Conservation (phyloP, 1,140 invertebrate species). For the Drosophila baimaii region DNA sequence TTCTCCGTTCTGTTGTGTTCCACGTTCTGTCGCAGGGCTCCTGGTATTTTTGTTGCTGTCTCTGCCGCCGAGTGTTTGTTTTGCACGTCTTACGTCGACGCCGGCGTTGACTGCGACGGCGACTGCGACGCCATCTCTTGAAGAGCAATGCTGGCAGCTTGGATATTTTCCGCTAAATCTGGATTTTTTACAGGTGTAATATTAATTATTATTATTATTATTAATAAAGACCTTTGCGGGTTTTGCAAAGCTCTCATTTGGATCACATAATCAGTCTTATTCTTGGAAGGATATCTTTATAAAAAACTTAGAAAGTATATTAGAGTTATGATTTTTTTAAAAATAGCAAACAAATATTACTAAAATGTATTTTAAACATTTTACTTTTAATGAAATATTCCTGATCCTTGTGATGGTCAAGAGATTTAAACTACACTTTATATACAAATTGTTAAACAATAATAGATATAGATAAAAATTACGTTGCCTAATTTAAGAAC, state of each 20-base stretch:
- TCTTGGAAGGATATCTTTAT: too few species aligned
- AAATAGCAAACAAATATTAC: too few species aligned
- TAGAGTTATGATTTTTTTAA: too few species aligned
- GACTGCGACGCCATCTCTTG: conserved; percentile 11
- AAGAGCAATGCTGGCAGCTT: conserved; percentile 15
- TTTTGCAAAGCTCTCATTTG: background rate
- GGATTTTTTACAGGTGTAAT: background rate
- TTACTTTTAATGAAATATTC: too few species aligned
- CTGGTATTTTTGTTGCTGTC: conserved; percentile 36
- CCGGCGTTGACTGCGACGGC: conserved; percentile 14
- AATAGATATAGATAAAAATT: too few species aligned
- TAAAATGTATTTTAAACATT: background rate
- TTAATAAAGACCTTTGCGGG: background rate
- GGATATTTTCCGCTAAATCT: conserved; percentile 8
- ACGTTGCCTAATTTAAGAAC: too few species aligned
- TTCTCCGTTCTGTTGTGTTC: background rate
- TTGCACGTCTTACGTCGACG: conserved; percentile 64
- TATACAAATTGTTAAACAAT: too few species aligned
- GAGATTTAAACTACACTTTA: too few species aligned
- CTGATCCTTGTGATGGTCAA: too few species aligned
- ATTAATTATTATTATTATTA: background rate
- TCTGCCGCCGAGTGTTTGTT: conserved; percentile 57
- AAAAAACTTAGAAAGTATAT: too few species aligned
- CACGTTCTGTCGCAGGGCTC: conserved; percentile 41
- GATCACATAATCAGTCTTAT: too few species aligned